Evolutionary conservation across 2,113 vertebrate species (phyloP), one percentile per base, ranked within the genome.

Genomic region (Pantherophis guttatus): DNA sequence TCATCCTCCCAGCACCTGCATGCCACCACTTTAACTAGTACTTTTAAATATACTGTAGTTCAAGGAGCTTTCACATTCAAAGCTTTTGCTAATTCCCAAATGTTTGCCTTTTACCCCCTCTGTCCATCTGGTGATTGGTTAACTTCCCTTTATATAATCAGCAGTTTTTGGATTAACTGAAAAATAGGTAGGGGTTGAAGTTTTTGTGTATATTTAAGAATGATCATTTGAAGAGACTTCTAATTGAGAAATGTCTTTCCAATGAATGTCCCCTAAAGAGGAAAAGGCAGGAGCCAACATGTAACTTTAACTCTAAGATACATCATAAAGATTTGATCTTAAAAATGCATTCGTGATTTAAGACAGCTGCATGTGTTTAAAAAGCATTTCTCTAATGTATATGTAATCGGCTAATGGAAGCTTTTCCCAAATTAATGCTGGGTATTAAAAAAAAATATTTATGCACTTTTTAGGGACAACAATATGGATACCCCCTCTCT

Each of bases 391-490:
- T 97, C 97, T 95, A 90, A 91, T 92, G 96, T 95, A 75, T 23
- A 94, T 95, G 96, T 95, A 97, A 97, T 53, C 96, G 94, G 96
- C 97, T 97, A 98, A 98, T 96, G 97, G 97, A 98, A 95, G 96
- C 95, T 97, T 97, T 97, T 97, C 96, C 96, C 97, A 98, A 98
- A 96, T 94, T 93, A 75, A 70, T 21, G 13, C 7, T 5, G 10
- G 65, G 93, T 94, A 94, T 96, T 98, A 97, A 92, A 91, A 85
- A 23, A 65, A 89, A 98, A 98, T 97, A 98, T 98, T 98, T 98
- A 98, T 98, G 98, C 98, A 91, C 96, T 95, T 98, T 98, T 98
- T 98, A 97, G 94, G 96, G 96, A 96, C 96, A 95, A 97, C 95
- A 96, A 97, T 98, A 98, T 97, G 97, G 97, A 89, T 95, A 93